Evolutionary conservation across 2,888 invertebrate genomes (phyloP).

Genomic region (Rhingia rostrata): DNA sequence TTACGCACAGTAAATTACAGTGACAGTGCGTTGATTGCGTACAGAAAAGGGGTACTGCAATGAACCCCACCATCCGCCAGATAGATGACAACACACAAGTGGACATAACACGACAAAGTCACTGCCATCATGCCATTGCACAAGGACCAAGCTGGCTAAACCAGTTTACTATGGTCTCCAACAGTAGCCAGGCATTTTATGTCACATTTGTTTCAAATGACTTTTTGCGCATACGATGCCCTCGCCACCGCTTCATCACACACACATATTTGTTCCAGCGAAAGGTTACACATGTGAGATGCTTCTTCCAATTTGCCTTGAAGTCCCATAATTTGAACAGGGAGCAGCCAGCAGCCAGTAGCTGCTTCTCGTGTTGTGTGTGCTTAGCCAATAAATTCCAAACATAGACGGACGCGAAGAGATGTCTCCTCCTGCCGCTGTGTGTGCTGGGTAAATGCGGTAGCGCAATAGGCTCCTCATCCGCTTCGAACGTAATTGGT

Average conservation of each 20-base stretch:
- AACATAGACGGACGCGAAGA: slow-evolving; percentile 56
- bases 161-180: slow-evolving; percentile 59
- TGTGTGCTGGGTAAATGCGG: slow-evolving; percentile 38
- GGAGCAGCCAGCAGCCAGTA: slow-evolving; percentile 33
- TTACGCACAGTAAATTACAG: slow-evolving; percentile 73
- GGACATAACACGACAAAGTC: slow-evolving; percentile 7
- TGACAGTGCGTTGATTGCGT: slow-evolving; percentile 69
- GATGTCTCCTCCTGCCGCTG: slow-evolving; percentile 11
- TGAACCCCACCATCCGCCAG: slow-evolving; percentile 3
- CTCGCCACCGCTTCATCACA: slow-evolving; percentile 4
- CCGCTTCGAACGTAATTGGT: slow-evolving; percentile 75
- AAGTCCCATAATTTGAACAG: slow-evolving; percentile 69
- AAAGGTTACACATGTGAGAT: slow-evolving; percentile 74
- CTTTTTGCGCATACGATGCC: slow-evolving; percentile 18
- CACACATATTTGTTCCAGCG: slow-evolving; percentile 68
- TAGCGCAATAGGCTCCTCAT: slow-evolving; percentile 66
- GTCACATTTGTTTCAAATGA: slow-evolving; percentile 73
- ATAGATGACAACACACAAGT: background rate
- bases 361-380: slow-evolving; percentile 58
- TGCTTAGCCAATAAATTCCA: slow-evolving; percentile 68
- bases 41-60: slow-evolving; percentile 40
- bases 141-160: slow-evolving; percentile 42
- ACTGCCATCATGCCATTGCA: slow-evolving; percentile 18
- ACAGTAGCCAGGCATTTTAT: slow-evolving; percentile 70
- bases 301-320: slow-evolving; percentile 74